phyloP scores from a whole-genome alignment of 2,888 invertebrate genomes.

The Sinotaia quadrata region DNA sequence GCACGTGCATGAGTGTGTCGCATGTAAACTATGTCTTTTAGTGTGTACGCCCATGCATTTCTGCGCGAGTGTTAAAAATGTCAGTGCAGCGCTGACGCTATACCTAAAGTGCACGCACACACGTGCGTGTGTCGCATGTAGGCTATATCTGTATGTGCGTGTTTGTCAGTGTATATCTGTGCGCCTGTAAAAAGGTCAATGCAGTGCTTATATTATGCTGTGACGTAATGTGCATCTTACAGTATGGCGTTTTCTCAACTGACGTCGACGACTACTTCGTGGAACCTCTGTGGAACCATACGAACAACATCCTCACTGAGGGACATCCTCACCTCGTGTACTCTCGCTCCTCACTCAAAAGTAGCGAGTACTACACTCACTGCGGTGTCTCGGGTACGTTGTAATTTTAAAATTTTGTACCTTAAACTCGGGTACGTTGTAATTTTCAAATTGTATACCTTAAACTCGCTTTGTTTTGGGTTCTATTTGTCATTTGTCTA shows the following conservation, averaged over 20 bases:
- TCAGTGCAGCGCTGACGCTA: too few relatives aligned
- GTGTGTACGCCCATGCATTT: background rate
- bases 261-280: slow-evolving; percentile 65
- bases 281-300: slow-evolving; percentile 69
- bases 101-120: background rate
- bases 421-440: background rate
- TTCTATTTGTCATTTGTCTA: too few relatives aligned
- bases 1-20: background rate
- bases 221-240: slow-evolving; percentile 2
- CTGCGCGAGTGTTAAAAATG: too few relatives aligned
- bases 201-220: background rate
- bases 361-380: slow-evolving; percentile 46
- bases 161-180: background rate
- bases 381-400: slow-evolving; percentile 61
- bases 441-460: background rate
- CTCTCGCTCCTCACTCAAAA: slow-evolving; percentile 60
- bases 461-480: background rate
- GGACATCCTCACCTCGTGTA: slow-evolving; percentile 67
- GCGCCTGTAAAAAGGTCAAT: background rate
- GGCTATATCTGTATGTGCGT: background rate
- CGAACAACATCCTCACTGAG: slow-evolving; percentile 46
- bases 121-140: background rate
- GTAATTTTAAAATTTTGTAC: background rate
- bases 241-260: slow-evolving; percentile 68
- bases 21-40: background rate